Conservation (phyloP, 2,888 invertebrate genomes). For the Agonopterix alstromeriana region DNA sequence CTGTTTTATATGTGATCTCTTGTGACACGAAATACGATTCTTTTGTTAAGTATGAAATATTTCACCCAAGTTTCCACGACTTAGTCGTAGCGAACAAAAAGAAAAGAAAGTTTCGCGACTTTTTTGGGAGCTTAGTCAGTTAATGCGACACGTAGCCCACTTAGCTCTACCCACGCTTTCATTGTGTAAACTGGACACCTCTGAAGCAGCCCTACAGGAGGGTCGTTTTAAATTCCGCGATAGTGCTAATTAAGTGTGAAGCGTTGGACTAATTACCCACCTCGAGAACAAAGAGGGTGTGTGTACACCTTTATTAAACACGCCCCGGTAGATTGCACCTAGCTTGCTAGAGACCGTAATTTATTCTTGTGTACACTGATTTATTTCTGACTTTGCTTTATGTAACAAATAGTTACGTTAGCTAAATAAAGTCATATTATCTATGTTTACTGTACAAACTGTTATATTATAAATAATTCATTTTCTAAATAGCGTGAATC, state of each 20-base stretch:
- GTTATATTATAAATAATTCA: no score
- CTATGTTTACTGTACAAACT: no score
- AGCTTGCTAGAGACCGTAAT: constrained; percentile 15
- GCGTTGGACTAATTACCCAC: constrained; percentile 39
- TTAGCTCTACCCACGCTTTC: constrained; percentile 18
- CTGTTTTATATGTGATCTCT: no score
- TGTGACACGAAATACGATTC: no score
- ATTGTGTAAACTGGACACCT: constrained; percentile 25
- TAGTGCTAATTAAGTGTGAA: constrained; percentile 48
- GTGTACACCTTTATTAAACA: constrained; percentile 31
- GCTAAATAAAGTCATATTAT: no score
- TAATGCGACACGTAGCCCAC: constrained; percentile 9
- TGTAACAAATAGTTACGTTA: constrained; percentile 3
- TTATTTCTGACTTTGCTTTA: constrained; percentile 7
- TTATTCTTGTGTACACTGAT: constrained; percentile 8
- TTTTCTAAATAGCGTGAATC: no score
- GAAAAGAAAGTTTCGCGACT: no score
- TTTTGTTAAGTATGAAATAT: no score
- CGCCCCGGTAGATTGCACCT: constrained; percentile 25
- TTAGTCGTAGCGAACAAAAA: no score
- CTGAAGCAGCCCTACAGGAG: constrained; percentile 20
- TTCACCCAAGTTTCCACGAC: no score
- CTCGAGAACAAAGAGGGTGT: constrained; percentile 31
- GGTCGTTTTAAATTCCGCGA: constrained; percentile 37
- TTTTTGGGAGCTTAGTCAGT: constrained; percentile 6